Evolutionary conservation across 92 coral and sea anemone species (phyloP), one percentile per base, ranked within the genome.

Genomic region (Desmophyllum pertusum): DNA sequence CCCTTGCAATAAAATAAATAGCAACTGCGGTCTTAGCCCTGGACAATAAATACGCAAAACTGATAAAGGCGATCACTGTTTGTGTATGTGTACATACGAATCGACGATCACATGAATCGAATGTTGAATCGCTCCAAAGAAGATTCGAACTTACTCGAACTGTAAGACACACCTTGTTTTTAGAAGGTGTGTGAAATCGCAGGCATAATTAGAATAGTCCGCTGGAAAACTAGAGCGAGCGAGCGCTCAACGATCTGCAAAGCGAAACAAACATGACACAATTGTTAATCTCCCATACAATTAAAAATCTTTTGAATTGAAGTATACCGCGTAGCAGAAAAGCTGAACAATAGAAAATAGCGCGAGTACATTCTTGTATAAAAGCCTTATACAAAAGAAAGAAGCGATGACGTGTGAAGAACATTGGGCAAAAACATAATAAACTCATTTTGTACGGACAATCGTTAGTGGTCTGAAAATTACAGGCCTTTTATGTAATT

Each of bases 361-460:
- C 70, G 61, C 55, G 85, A 81, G 55, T 36, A 68, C 64, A 79
- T 79, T 65, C 45, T 66, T 61, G 29, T 39, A 52, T 27, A 70
- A 81, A 48, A 39, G 77, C 33, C 8, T 18, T 3, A 33, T 40
- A 71, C 79, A 82, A 82, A 59, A 27, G 57, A 53, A 1, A 42
- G 25, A 82, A 14, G 78, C 68, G 86, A 82, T 82, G 86, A 71
- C 86, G 86, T 72, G 77, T 50, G 39, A 41, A 59, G 64, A 57
- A 82, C 86, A 82, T 42, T 71, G 86, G 85, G 59, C 85, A 72
- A 82, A 72, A 82, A 82, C 86, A 82, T 71, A 81, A 52, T 72
- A 57, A n/a, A 73, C 40, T 50, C 50, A 70, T 81, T 81, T 27
- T 81, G 19, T 52, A 55, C 35, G 41, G 70, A 82, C 86, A 82